Conservation (phyloP, 2,797 vertebrate species). For the Myotis vivesi region DNA sequence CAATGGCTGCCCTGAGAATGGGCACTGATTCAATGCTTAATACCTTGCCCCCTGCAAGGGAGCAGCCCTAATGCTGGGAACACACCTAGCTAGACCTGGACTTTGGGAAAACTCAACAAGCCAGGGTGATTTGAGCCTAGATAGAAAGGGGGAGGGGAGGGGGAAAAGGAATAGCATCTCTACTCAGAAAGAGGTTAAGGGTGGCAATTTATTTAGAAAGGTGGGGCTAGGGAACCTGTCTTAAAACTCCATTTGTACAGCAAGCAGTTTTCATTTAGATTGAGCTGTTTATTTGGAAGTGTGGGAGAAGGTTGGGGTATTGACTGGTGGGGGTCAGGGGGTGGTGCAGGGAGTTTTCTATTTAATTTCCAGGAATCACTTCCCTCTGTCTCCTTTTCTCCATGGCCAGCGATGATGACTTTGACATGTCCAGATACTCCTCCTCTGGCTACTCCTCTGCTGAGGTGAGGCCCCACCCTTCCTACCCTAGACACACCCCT, state of each 20-base stretch:
- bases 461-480: slow-evolving; percentile 92
- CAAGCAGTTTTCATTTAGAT: slow-evolving; percentile 21
- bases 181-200: slow-evolving; percentile 6
- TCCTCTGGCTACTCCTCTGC: slow-evolving; percentile 99
- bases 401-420: slow-evolving; percentile 94
- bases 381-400: slow-evolving; percentile 63
- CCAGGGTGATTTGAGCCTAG: background rate
- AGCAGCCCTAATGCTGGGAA: background rate
- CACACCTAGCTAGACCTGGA: background rate
- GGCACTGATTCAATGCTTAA: background rate
- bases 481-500: background rate
- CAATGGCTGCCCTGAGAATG: background rate
- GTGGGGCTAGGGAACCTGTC: background rate
- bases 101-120: background rate
- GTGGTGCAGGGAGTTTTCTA: background rate
- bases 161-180: background rate
- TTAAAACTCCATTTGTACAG: slow-evolving; percentile 9
- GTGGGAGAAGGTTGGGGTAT: background rate
- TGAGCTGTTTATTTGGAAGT: background rate
- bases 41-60: background rate
- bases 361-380: slow-evolving; percentile 52
- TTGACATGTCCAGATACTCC: slow-evolving; percentile 99
- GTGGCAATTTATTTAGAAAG: background rate
- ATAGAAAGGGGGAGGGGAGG: no score
- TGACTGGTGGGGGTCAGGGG: background rate